These are phyloP conservation scores for Hydrotaea cyrtoneurina DNA, from an alignment of 2,888 invertebrate genomes.

Conservation along the genomic window DNA sequence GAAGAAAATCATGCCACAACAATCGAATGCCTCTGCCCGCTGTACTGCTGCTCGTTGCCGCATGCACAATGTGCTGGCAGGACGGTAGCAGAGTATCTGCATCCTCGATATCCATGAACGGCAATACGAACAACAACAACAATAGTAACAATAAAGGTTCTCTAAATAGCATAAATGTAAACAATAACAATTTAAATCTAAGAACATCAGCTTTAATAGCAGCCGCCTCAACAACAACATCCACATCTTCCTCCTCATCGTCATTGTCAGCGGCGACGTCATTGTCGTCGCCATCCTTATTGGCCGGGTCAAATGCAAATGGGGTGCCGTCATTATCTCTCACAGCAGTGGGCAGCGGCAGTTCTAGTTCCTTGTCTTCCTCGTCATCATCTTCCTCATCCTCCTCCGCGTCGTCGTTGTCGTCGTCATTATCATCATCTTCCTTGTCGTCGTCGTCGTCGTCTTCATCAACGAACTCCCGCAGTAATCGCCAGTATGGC, in stretches of 20 bases:
- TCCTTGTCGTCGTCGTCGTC: conserved; percentile 56
- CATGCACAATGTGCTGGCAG: conserved; percentile 70
- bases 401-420: conserved; percentile 60
- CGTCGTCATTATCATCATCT: conserved; percentile 56
- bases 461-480: conserved; percentile 52
- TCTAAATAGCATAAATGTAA: conserved; percentile 61
- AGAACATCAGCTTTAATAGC: conserved; percentile 65
- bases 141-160: conserved; percentile 64
- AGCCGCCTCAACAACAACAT: conserved; percentile 61
- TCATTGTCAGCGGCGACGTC: conserved; percentile 42
- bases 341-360: conserved; percentile 61
- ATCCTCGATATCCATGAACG: conserved; percentile 29
- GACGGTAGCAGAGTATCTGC: conserved; percentile 69
- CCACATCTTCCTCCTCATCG: conserved; percentile 54
- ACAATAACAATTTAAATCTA: conserved; percentile 64
- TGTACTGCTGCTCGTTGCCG: conserved; percentile 69
- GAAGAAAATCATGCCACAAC: conserved; percentile 48
- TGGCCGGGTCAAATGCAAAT: conserved; percentile 39
- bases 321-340: conserved; percentile 55
- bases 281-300: conserved; percentile 34
- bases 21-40: conserved; percentile 6
- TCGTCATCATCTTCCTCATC: conserved; percentile 60
- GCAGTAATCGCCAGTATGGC: conserved; percentile 67
- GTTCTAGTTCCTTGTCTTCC: conserved; percentile 65
- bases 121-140: conserved; percentile 66